These are phyloP conservation scores for Lithobates pipiens DNA, from an alignment of 2,797 vertebrate genomes.

Conservation along the genomic window DNA sequence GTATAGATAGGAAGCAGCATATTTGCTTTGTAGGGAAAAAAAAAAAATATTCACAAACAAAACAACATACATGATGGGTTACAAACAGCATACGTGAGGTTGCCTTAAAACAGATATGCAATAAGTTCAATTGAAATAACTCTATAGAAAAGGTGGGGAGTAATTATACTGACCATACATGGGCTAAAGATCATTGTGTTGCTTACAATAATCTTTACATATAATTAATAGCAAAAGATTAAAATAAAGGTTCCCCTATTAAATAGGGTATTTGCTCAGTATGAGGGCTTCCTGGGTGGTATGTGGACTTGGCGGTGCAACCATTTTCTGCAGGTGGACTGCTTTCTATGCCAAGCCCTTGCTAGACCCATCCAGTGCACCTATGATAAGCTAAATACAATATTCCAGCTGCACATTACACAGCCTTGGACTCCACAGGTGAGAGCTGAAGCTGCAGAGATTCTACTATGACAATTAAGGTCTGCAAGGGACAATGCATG, in stretches of 20 bases:
- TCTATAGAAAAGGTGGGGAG: slow-evolving; percentile 5
- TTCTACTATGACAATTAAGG: no score
- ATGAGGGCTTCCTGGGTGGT: neutral
- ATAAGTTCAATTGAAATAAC: neutral
- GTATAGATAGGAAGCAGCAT: neutral
- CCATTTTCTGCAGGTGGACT: no score
- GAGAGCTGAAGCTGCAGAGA: no score
- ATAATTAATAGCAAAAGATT: neutral
- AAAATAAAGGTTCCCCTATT: neutral
- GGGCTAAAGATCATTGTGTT: neutral
- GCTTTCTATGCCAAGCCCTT: no score
- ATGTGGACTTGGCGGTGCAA: no score
- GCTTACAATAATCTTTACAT: neutral
- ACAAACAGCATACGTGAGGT: slow-evolving; percentile 20
- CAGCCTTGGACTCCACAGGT: no score
- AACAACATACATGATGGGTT: neutral
- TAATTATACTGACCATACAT: neutral
- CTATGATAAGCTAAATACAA: neutral
- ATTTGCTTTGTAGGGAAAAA: neutral
- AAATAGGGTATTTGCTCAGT: no score
- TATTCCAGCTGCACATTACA: neutral
- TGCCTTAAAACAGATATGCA: slow-evolving; percentile 19
- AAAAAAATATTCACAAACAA: neutral
- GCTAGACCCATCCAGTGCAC: neutral
- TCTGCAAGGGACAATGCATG: neutral